Percentiles rank a stretch among this genome's conserved stretches.
phyloP scores from a whole-genome alignment of 2,113 vertebrate species.

The Colistium nudipinnis region DNA sequence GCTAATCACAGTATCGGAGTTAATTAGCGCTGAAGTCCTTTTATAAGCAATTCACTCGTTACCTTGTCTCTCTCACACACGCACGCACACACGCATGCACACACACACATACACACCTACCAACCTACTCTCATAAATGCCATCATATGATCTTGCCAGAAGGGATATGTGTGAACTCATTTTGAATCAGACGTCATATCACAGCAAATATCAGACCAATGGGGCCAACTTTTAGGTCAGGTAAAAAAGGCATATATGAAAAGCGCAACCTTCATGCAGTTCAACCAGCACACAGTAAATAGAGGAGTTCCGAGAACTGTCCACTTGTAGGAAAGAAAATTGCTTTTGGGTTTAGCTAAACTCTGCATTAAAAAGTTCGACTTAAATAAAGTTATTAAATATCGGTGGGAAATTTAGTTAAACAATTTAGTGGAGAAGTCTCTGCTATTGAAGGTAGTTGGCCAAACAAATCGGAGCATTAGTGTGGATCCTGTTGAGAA shows the following conservation, averaged over 20 bases:
- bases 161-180: background rate
- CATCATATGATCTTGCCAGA: conserved; percentile 15
- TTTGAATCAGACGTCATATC: conserved; percentile 21
- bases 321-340: too few species aligned
- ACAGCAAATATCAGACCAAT: conserved; percentile 30
- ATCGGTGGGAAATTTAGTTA: background rate
- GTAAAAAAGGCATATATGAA: background rate
- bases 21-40: conserved; percentile 5
- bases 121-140: conserved; percentile 5
- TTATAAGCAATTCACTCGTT: background rate
- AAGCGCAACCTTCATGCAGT: background rate
- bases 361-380: too few species aligned
- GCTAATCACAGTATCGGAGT: background rate
- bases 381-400: too few species aligned
- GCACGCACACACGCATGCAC: background rate
- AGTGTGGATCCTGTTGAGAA: background rate
- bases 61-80: background rate
- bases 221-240: conserved; percentile 34
- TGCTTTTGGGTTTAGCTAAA: too few species aligned
- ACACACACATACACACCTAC: conserved; percentile 3
- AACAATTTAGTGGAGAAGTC: background rate
- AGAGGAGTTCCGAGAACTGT: too few species aligned
- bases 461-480: background rate
- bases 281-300: background rate
- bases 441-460: background rate